Evolutionary conservation across 1,140 invertebrate genomes (phyloP).

Genomic region (Lutraria rhynchaena): DNA sequence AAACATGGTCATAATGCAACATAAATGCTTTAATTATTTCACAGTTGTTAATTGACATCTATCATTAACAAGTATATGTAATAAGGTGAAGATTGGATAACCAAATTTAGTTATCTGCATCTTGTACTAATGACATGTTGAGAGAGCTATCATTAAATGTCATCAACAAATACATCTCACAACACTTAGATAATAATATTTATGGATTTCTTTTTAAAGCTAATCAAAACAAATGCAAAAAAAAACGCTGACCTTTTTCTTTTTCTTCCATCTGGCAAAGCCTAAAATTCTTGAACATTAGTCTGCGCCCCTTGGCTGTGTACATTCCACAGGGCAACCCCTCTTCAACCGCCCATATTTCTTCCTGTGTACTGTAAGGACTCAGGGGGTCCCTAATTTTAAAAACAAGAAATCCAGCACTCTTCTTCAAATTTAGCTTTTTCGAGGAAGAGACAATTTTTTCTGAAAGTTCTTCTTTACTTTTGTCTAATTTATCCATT

Average conservation of each 20-base stretch:
- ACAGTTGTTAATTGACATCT: no score
- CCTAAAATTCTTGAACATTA: conserved; percentile 26
- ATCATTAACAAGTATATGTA: not conserved
- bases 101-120: not conserved
- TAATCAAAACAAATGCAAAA: no score
- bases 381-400: conserved; percentile 8
- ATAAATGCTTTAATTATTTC: no score
- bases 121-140: not conserved
- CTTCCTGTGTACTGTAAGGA: not conserved
- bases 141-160: not conserved
- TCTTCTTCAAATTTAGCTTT: not conserved
- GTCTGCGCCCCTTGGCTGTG: not conserved
- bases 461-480: not conserved
- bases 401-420: not conserved
- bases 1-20: no score
- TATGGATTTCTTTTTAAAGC: not conserved
- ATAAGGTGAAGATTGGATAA: not conserved
- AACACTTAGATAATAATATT: not conserved
- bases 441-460: not conserved
- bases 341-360: conserved; percentile 23
- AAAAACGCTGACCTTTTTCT: conserved; percentile 7
- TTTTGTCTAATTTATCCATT: not conserved
- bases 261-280: not conserved
- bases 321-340: not conserved
- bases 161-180: not conserved